Conservation (phyloP, 2,113 vertebrate species). For the Chrysochloris asiatica region DNA sequence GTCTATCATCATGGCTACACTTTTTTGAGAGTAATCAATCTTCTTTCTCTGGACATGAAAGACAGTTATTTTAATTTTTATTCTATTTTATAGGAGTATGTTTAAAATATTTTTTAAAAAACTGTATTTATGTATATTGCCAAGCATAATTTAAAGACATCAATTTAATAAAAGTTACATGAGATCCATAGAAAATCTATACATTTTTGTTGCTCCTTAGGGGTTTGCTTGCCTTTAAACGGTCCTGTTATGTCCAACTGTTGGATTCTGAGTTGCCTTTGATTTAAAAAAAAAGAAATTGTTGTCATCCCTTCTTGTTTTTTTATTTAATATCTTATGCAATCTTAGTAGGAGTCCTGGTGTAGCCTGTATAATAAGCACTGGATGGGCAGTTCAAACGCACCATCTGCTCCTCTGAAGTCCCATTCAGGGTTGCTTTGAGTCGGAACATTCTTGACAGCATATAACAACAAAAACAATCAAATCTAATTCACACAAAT, state of each 20-base stretch:
- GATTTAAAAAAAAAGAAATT: conserved; percentile 42
- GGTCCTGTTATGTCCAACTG: neutral
- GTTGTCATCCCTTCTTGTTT: neutral
- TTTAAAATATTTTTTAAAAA: neutral
- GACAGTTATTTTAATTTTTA: neutral
- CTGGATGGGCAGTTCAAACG: no score
- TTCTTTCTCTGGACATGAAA: neutral
- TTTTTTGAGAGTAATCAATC: neutral
- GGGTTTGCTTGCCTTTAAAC: conserved; percentile 1
- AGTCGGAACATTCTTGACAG: no score
- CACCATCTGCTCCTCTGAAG: no score
- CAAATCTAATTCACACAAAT: neutral
- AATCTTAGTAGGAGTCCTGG: no score
- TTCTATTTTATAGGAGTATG: neutral
- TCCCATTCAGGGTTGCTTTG: no score
- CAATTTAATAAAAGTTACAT: neutral
- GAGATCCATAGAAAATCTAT: neutral
- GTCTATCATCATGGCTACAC: neutral
- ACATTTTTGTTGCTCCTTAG: neutral
- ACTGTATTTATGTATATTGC: neutral
- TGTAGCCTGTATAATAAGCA: no score
- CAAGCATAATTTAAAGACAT: neutral
- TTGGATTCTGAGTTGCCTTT: conserved; percentile 11
- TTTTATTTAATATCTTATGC: neutral
- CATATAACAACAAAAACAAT: no score